These are phyloP conservation scores for Aegithalos caudatus DNA, from an alignment of 2,113 vertebrate genomes.

Conservation along the genomic window DNA sequence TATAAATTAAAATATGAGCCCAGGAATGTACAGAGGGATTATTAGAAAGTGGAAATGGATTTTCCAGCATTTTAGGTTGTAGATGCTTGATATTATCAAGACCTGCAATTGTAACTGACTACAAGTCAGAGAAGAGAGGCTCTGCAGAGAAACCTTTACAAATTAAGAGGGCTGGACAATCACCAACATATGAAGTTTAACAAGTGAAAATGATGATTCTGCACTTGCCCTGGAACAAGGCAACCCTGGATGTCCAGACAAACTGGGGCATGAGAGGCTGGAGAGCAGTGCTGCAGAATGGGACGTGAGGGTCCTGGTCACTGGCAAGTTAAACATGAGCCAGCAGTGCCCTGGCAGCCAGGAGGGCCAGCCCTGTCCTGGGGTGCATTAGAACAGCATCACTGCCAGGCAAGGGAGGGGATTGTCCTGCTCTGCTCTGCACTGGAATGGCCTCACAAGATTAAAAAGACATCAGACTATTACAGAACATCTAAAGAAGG, in stretches of 20 bases:
- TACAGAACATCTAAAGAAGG: background rate
- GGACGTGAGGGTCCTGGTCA: accelerated
- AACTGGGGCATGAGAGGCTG: background rate
- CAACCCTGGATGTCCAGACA: background rate
- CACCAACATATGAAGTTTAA: background rate
- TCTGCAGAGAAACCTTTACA: background rate
- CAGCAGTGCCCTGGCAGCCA: background rate
- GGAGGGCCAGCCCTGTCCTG: background rate
- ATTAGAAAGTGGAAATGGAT: background rate
- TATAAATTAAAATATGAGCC: background rate
- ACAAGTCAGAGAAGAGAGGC: background rate
- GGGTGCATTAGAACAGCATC: background rate
- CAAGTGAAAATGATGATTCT: background rate
- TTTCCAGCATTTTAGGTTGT: background rate
- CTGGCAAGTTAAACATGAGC: accelerated
- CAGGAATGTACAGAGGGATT: background rate
- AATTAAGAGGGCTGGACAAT: background rate
- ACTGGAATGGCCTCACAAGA: accelerated
- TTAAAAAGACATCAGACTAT: background rate
- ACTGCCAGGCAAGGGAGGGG: background rate
- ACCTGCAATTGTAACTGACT: background rate
- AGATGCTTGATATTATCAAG: background rate
- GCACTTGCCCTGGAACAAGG: background rate
- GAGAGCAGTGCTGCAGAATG: background rate
- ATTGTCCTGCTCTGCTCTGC: background rate